phyloP scores from a whole-genome alignment of 2,113 vertebrate species.

The Atrichornis clamosus region DNA sequence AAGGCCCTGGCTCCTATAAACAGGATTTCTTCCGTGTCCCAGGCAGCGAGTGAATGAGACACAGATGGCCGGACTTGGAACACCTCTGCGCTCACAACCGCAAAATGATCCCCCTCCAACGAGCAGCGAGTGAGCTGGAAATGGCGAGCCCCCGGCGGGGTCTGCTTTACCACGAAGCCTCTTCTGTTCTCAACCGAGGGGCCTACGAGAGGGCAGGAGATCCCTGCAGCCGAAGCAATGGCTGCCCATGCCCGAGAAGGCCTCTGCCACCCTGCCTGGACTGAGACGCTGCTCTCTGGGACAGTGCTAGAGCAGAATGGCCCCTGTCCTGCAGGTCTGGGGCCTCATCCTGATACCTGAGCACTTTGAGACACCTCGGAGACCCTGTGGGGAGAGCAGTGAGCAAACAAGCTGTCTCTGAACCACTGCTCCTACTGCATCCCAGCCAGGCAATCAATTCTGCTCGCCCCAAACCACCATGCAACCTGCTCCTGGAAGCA shows the following conservation, averaged over 20 bases:
- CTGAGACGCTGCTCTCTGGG: not conserved
- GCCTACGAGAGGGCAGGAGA: not conserved
- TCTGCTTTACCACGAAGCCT: not conserved
- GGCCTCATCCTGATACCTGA: not conserved
- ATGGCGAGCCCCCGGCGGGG: not conserved
- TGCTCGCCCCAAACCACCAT: not conserved
- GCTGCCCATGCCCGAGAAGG: not conserved
- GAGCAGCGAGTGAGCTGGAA: not conserved
- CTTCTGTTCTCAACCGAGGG: not conserved
- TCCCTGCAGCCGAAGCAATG: fast-evolving
- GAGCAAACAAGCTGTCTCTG: not conserved
- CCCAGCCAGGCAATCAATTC: not conserved
- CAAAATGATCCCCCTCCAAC: not conserved
- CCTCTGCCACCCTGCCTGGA: not conserved
- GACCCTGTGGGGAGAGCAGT: fast-evolving
- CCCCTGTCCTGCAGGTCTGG: too few relatives aligned
- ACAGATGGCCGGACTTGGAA: constrained; percentile 29
- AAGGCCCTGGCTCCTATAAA: not conserved
- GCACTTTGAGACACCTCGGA: fast-evolving
- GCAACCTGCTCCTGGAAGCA: not conserved
- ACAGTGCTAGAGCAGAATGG: not conserved
- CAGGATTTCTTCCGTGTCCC: constrained; percentile 5
- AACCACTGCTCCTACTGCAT: fast-evolving
- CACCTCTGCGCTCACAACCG: not conserved
- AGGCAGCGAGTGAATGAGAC: constrained; percentile 38